Percentiles rank a stretch among this genome's conserved stretches.
phyloP scores from a whole-genome alignment of 2,797 vertebrate genomes.

The Hippoglossus hippoglossus region DNA sequence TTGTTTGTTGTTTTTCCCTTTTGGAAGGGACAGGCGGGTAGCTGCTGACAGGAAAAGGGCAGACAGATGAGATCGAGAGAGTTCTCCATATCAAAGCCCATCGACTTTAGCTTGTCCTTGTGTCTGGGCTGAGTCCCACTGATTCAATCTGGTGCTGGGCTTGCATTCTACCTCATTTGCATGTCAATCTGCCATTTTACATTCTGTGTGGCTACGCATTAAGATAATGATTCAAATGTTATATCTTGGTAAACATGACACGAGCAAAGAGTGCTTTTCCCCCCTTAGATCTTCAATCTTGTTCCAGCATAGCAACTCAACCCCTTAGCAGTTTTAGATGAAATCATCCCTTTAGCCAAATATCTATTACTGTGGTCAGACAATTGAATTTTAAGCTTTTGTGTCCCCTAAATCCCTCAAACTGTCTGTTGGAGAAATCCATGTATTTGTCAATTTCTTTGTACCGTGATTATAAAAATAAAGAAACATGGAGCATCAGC shows the following conservation, averaged over 20 bases:
- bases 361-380: conserved; percentile 27
- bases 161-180: conserved; percentile 57
- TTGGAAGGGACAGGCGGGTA: conserved; percentile 16
- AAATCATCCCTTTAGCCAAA: conserved; percentile 26
- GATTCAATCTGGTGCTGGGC: conserved; percentile 54
- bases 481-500: conserved; percentile 17
- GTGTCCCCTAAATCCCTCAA: conserved; percentile 1
- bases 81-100: conserved; percentile 55
- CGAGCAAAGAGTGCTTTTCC: background rate
- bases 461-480: background rate
- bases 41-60: conserved; percentile 36
- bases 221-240: conserved; percentile 41
- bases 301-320: conserved; percentile 11
- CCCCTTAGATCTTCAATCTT: conserved; percentile 24
- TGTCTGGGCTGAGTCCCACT: conserved; percentile 52
- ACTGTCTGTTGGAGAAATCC: conserved; percentile 16
- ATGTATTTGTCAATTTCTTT: conserved; percentile 15
- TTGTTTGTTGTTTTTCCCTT: conserved; percentile 30
- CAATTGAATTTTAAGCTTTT: conserved; percentile 18
- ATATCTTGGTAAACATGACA: conserved; percentile 43
- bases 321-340: conserved; percentile 8
- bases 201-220: conserved; percentile 31
- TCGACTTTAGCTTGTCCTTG: conserved; percentile 69
- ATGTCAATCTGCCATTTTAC: conserved; percentile 53
- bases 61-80: conserved; percentile 27